Conservation (phyloP, 2,888 invertebrate species). For the Callosobruchus maculatus region DNA sequence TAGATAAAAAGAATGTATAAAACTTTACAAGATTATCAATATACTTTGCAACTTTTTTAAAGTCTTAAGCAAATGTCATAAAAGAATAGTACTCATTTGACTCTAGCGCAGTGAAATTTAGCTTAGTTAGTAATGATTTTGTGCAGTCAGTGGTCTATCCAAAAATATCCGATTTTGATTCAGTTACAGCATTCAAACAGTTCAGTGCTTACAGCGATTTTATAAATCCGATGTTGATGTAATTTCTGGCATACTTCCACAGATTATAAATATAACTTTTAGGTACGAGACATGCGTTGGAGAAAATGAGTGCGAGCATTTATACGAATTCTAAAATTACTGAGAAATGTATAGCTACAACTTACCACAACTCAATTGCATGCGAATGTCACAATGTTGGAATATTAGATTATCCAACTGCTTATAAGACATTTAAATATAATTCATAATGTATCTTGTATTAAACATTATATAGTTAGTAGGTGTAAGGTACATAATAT, state of each 20-base stretch:
- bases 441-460: too few relatives aligned
- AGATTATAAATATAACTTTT: slow-evolving; percentile 11
- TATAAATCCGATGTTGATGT: slow-evolving; percentile 4
- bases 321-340: not conserved
- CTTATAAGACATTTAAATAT: too few relatives aligned
- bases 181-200: not conserved
- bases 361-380: not conserved
- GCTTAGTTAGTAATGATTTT: too few relatives aligned
- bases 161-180: not conserved
- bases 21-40: too few relatives aligned
- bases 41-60: too few relatives aligned
- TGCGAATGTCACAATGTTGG: not conserved
- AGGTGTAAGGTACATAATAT: too few relatives aligned
- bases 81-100: too few relatives aligned
- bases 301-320: not conserved
- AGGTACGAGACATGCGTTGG: not conserved
- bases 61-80: too few relatives aligned
- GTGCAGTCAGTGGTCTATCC: too few relatives aligned
- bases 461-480: too few relatives aligned
- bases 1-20: too few relatives aligned
- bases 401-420: not conserved
- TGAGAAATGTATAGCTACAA: not conserved
- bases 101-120: too few relatives aligned
- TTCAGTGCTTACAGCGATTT: not conserved
- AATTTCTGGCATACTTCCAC: slow-evolving; percentile 10